Conservation (phyloP, 2,797 vertebrate genomes). For the Parauchenoglanis punctatus region DNA sequence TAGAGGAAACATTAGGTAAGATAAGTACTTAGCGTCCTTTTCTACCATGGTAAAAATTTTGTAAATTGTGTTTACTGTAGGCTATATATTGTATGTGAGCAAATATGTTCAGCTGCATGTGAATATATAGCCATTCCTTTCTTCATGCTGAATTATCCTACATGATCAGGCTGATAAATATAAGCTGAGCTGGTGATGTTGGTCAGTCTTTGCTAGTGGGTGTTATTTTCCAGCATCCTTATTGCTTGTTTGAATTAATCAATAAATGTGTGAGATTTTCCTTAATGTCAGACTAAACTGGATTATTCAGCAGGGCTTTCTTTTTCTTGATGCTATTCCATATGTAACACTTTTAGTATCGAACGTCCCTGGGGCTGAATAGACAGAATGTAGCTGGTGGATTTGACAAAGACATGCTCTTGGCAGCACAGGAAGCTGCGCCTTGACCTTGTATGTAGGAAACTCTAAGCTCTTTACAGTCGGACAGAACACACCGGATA, state of each 20-base stretch:
- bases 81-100: not conserved
- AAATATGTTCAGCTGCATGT: not conserved
- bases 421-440: conserved; percentile 20
- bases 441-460: conserved; percentile 39
- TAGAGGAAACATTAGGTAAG: not conserved
- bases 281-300: not conserved
- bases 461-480: conserved; percentile 56
- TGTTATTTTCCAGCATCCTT: not conserved
- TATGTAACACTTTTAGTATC: conserved; percentile 4
- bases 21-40: not conserved
- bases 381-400: not conserved
- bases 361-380: not conserved
- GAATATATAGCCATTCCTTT: not conserved
- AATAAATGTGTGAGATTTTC: not conserved
- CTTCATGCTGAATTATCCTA: not conserved
- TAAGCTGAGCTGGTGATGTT: not conserved
- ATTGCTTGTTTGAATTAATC: not conserved
- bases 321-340: not conserved
- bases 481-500: not conserved
- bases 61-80: not conserved
- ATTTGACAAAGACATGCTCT: conserved; percentile 16
- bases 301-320: not conserved
- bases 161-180: not conserved
- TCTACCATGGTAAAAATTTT: not conserved
- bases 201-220: not conserved